A percentile compares a stretch with the other conserved stretches of the same genome.
These are phyloP conservation scores for Tiphia femorata DNA, from an alignment of 2,888 invertebrate species.

Conservation along the genomic window DNA sequence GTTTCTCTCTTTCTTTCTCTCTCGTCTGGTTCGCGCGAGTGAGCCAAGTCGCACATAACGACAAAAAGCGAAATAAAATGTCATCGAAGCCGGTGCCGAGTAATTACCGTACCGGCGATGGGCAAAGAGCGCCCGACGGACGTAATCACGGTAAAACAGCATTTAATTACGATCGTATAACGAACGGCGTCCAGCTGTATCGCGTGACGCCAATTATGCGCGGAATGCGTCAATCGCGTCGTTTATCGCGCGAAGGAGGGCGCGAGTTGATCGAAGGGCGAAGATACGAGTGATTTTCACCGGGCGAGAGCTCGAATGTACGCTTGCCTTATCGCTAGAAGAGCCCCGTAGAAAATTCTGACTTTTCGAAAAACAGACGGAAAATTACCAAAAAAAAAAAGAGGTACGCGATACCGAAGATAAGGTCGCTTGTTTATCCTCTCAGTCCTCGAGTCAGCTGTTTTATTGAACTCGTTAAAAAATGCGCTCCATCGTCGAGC, in stretches of 20 bases:
- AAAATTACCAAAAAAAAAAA: too few relatives aligned
- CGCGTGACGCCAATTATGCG: background rate
- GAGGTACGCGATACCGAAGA: too few relatives aligned
- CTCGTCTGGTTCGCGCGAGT: slow-evolving; percentile 23
- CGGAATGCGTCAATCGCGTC: slow-evolving; percentile 38
- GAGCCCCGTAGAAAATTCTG: too few relatives aligned
- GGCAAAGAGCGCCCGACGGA: slow-evolving; percentile 8
- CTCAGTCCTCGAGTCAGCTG: too few relatives aligned
- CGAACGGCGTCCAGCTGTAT: slow-evolving; percentile 1
- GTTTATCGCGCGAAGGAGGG: background rate
- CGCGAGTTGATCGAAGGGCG: background rate
- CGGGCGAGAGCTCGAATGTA: too few relatives aligned
- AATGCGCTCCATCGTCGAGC: too few relatives aligned
- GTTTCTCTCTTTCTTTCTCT: slow-evolving; percentile 14
- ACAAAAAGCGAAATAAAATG: slow-evolving; percentile 39
- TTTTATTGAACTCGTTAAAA: too few relatives aligned
- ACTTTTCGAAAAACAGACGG: too few relatives aligned
- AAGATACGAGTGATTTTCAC: too few relatives aligned
- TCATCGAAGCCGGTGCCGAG: slow-evolving; percentile 16
- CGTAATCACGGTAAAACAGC: slow-evolving; percentile 19
- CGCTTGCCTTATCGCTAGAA: too few relatives aligned
- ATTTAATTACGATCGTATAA: slow-evolving; percentile 26
- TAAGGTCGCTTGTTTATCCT: too few relatives aligned
- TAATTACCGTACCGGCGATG: slow-evolving; percentile 1
- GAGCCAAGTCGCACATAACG: slow-evolving; percentile 37